Base-by-base conservation (phyloP, 2,888 invertebrate genomes). In the Cinara cedri region DNA sequence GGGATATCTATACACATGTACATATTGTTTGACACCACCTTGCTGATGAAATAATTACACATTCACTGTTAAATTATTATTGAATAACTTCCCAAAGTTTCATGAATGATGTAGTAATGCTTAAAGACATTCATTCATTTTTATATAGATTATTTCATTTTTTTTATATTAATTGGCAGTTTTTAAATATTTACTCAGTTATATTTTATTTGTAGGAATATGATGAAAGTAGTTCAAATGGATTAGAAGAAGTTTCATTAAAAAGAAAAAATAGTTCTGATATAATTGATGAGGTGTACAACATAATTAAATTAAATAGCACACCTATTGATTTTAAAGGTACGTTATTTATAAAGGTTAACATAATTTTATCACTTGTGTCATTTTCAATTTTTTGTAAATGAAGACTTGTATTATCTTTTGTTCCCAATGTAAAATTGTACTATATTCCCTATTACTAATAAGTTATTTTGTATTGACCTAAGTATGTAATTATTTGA, bases 211-310 rank as follows among this genome's bases (percentile, higher is more conserved):
- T 75, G 16, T 66, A 76, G 75, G 75, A 65, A 66, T 76, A 19
- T 66, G 75, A 66, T 14, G 75, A 76, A 76, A 19, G 34, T 19
- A 76, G 26, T 24, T 55, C 66, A 14, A 55, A 76, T 46, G 75
- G 66, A 24, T 9, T 76, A 26, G 54, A 10, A 14, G 66, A 76
- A 76, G 66, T 19, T 55, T 44, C 0, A 3, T 76, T 76, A 55
- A 76, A 44, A 55, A 57, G 0, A 19, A 46, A 46, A 26, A 57
- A 54, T 19, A 44, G 57, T 26, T 21, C 3, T 46, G 54, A 66
- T 76, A n/a, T 66, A 66, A 66, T 66, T 46, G 19, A 66, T 19
- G 55, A 55, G 21, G 14, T 74, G 21, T 42, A 3, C 21, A 65
- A 63, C n/a, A 16, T 65, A 3, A 26, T 57, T 14, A 14, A 16